These are phyloP conservation scores for Meteorus colon DNA, from an alignment of 2,888 invertebrate species.

Conservation along the genomic window DNA sequence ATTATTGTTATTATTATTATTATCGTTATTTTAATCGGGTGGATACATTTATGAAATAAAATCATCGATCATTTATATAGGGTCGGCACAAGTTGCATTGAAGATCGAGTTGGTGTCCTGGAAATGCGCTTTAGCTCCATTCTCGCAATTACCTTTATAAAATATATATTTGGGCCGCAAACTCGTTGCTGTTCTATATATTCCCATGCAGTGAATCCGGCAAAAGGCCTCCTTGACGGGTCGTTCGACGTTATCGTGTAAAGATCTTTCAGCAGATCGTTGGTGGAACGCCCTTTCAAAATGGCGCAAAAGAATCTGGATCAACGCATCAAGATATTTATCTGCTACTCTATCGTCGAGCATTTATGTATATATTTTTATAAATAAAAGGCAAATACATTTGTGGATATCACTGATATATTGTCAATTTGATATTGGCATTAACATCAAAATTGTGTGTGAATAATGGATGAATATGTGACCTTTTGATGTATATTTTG, in stretches of 20 bases:
- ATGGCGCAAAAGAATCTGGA: conserved; percentile 48
- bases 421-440: conserved; percentile 13
- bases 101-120: conserved; percentile 23
- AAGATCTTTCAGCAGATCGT: conserved; percentile 38
- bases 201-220: conserved; percentile 43
- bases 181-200: conserved; percentile 28
- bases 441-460: not conserved
- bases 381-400: too few species aligned
- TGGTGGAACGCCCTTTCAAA: conserved; percentile 39
- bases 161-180: conserved; percentile 42
- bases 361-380: too few species aligned
- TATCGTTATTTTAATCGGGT: not conserved
- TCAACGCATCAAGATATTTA: conserved; percentile 44
- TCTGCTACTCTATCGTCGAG: not conserved
- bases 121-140: conserved; percentile 26
- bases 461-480: conserved; percentile 19
- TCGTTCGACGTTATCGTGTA: conserved; percentile 44
- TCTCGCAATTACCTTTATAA: not conserved
- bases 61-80: conserved; percentile 22
- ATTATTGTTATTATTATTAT: not conserved
- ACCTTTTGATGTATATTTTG: conserved; percentile 11
- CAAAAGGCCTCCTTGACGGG: conserved; percentile 32
- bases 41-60: conserved; percentile 19
- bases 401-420: not conserved
- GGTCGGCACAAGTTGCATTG: not conserved